Percentiles rank a stretch among this genome's conserved stretches.
These are phyloP conservation scores for Pteruthius melanotis DNA, from an alignment of 2,113 vertebrate genomes.

Conservation along the genomic window DNA sequence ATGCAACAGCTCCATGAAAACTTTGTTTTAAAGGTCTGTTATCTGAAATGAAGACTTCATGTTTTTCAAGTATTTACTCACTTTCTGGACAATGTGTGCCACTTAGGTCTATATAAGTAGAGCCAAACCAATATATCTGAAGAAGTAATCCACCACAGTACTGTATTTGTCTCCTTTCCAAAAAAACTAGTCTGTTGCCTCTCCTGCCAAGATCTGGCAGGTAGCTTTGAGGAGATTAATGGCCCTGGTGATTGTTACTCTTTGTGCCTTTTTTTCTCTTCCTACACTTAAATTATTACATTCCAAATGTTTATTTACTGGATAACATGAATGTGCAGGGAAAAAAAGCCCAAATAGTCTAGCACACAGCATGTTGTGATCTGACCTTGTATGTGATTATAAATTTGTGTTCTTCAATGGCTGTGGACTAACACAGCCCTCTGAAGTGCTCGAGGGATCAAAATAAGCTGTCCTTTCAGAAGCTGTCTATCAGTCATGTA, in stretches of 20 bases:
- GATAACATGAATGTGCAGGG: background rate
- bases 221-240: conserved; percentile 53
- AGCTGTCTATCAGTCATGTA: background rate
- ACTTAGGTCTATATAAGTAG: background rate
- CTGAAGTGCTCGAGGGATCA: background rate
- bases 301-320: conserved; percentile 7
- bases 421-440: background rate
- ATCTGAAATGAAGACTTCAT: background rate
- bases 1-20: background rate
- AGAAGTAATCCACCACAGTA: conserved; percentile 13
- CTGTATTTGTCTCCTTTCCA: conserved; percentile 2
- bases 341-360: background rate
- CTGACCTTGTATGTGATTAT: background rate
- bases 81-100: background rate
- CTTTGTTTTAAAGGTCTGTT: background rate
- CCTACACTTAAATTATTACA: background rate
- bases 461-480: background rate
- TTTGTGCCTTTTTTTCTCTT: background rate
- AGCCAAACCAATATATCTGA: conserved; percentile 40
- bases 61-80: conserved; percentile 24
- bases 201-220: conserved; percentile 41
- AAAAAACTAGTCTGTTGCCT: conserved; percentile 5
- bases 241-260: background rate
- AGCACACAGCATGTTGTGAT: background rate
- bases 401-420: background rate